Percentiles rank a stretch among this genome's conserved stretches.
Conservation (phyloP, 2,797 vertebrate species). For the Zalophus californianus region DNA sequence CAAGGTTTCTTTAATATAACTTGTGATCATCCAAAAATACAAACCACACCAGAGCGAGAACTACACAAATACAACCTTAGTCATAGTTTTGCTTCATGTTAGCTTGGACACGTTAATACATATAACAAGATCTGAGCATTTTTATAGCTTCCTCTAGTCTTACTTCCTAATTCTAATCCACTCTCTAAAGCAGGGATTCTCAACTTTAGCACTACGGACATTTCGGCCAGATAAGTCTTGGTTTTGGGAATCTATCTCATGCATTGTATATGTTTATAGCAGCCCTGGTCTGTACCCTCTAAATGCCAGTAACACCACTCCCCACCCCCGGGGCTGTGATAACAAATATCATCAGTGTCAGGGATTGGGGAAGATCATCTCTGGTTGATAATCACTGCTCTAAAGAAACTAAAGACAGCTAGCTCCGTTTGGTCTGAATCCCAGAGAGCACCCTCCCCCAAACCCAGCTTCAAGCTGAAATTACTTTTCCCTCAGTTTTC, state of each 20-base stretch:
- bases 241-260: background rate
- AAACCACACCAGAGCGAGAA: background rate
- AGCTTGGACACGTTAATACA: background rate
- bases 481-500: background rate
- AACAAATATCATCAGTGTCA: background rate
- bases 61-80: background rate
- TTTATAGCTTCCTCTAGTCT: background rate
- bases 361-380: background rate
- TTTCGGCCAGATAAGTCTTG: background rate
- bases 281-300: background rate
- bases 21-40: background rate
- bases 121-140: background rate
- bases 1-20: background rate
- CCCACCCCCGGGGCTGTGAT: background rate
- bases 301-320: background rate
- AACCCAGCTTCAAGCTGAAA: background rate
- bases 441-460: background rate
- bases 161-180: background rate
- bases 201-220: background rate
- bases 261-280: background rate
- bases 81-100: background rate
- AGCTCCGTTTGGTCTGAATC: background rate
- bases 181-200: conserved; percentile 2
- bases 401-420: background rate
- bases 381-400: background rate